These are phyloP conservation scores for Leucozona laternaria DNA, from an alignment of 2,888 invertebrate species.

Conservation along the genomic window DNA sequence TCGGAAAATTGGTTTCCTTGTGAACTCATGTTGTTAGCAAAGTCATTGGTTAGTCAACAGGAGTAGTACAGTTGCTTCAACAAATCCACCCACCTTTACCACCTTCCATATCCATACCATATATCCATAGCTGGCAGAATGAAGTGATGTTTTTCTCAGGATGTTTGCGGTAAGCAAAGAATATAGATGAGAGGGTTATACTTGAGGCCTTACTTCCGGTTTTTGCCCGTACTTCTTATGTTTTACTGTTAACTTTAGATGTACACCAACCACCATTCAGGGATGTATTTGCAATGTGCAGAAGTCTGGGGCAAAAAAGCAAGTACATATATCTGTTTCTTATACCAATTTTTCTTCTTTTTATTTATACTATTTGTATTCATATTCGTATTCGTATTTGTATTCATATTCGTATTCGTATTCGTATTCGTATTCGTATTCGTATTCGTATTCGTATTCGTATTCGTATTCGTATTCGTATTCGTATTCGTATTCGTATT, in stretches of 20 bases:
- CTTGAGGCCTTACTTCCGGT: slow-evolving; percentile 73
- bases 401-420: slow-evolving; percentile 11
- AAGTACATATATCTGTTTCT: neutral
- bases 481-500: neutral
- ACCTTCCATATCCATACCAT: neutral
- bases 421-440: slow-evolving; percentile 8
- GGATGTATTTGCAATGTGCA: neutral
- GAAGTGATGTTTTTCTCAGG: slow-evolving; percentile 35
- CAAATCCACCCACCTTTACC: slow-evolving; percentile 33
- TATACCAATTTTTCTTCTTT: neutral
- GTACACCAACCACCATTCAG: slow-evolving; percentile 8
- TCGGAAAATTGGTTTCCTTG: slow-evolving; percentile 75
- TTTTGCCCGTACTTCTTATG: slow-evolving; percentile 55
- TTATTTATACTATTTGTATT: neutral
- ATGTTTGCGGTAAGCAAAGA: slow-evolving; percentile 42
- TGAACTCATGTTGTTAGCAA: slow-evolving; percentile 73
- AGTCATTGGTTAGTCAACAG: slow-evolving; percentile 61
- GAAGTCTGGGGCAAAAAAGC: neutral
- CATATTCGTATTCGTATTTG: neutral
- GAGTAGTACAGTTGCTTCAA: slow-evolving; percentile 34
- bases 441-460: slow-evolving; percentile 4
- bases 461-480: slow-evolving; percentile 7
- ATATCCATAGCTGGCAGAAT: neutral
- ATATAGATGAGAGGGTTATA: slow-evolving; percentile 49
- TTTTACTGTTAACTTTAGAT: slow-evolving; percentile 59